Evolutionary conservation across 2,113 vertebrate species (phyloP).

Genomic region (Anolis sagrei): DNA sequence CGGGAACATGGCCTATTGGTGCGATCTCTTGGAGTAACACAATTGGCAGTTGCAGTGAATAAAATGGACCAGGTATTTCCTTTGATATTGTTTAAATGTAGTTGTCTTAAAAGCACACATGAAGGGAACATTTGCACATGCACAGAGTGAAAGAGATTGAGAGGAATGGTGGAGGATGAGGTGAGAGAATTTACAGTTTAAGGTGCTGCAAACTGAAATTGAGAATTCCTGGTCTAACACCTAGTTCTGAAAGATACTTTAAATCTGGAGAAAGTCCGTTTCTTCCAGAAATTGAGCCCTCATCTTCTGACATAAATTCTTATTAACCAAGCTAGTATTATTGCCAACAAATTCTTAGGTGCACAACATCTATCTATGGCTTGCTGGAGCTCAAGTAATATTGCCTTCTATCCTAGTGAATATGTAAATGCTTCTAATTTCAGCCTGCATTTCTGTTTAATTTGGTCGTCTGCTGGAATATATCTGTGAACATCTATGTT

Average conservation of each 20-base stretch:
- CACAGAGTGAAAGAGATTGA: too few relatives aligned
- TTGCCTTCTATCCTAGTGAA: too few relatives aligned
- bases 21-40: constrained; percentile 96
- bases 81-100: constrained; percentile 12
- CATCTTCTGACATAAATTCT: background rate
- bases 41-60: constrained; percentile 95
- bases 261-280: background rate
- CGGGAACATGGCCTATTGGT: constrained; percentile 96
- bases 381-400: too few relatives aligned
- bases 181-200: too few relatives aligned
- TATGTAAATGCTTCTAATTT: too few relatives aligned
- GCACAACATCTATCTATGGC: too few relatives aligned
- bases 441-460: too few relatives aligned
- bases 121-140: constrained; percentile 10
- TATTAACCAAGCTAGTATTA: background rate
- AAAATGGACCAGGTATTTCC: constrained; percentile 95
- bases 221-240: background rate
- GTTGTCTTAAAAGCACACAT: background rate
- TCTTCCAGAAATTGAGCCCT: background rate
- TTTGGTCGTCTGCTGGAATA: too few relatives aligned
- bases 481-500: too few relatives aligned
- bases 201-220: too few relatives aligned
- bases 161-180: too few relatives aligned
- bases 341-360: too few relatives aligned
- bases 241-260: background rate